Percentiles rank a stretch among this genome's conserved stretches.
phyloP scores from a whole-genome alignment of 1,140 invertebrate species.

The Ceratosolen solmsi region DNA sequence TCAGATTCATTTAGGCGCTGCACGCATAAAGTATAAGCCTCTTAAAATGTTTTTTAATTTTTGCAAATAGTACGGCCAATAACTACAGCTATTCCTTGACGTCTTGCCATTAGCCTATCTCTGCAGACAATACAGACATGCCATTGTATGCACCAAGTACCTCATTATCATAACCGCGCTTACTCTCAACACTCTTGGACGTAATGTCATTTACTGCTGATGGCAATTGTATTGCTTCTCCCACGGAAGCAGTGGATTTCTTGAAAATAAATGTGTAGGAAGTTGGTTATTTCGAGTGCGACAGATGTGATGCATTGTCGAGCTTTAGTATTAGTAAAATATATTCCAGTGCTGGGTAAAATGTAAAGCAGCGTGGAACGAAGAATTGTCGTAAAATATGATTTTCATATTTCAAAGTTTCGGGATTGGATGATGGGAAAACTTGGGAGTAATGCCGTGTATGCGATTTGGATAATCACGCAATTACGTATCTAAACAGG shows the following conservation, averaged over 20 bases:
- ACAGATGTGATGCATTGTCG: not conserved
- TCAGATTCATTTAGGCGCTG: too few species aligned
- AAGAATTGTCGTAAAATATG: too few species aligned
- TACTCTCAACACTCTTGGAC: not conserved
- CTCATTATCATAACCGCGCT: constrained; percentile 22
- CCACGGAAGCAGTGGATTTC: not conserved
- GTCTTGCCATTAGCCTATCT: not conserved
- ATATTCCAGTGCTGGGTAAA: not conserved
- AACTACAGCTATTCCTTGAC: not conserved
- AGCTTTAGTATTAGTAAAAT: constrained; percentile 1
- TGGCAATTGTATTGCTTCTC: not conserved
- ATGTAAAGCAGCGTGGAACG: not conserved
- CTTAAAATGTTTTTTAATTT: not conserved
- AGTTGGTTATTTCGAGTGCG: not conserved
- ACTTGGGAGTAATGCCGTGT: not conserved
- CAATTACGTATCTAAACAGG: not conserved
- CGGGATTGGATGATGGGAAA: too few species aligned
- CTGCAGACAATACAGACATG: not conserved
- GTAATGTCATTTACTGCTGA: not conserved
- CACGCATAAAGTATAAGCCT: not conserved
- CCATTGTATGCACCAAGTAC: not conserved
- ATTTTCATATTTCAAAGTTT: too few species aligned
- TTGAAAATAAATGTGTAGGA: not conserved
- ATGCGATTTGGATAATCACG: not conserved
- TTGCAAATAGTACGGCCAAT: not conserved